A percentile compares a stretch with the other conserved stretches of the same genome.
Conservation (phyloP, 2,113 vertebrate genomes). For the Podarcis muralis region DNA sequence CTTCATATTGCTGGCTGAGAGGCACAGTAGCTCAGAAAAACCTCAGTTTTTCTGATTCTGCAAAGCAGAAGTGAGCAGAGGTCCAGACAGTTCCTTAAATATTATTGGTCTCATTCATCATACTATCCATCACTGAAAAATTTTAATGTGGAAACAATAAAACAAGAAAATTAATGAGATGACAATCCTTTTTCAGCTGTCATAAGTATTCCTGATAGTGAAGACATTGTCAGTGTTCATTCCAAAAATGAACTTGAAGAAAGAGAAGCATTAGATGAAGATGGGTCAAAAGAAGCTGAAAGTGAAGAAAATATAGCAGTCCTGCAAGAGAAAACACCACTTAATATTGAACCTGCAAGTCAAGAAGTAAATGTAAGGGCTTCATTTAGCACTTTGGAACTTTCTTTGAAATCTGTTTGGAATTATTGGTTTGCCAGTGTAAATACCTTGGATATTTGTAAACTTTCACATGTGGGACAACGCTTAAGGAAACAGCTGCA, state of each 20-base stretch:
- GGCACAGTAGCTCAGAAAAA: not conserved
- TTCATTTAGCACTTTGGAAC: conserved; percentile 5
- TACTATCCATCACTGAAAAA: not conserved
- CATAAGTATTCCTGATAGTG: conserved; percentile 76
- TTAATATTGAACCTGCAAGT: conserved; percentile 45
- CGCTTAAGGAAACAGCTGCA: not conserved
- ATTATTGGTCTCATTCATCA: not conserved
- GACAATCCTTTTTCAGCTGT: conserved; percentile 77
- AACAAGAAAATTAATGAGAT: not conserved
- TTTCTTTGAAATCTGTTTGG: not conserved
- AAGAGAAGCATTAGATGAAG: conserved; percentile 56
- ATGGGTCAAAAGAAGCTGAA: conserved; percentile 79
- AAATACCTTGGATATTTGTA: not conserved
- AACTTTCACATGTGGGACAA: not conserved
- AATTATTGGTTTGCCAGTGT: not conserved
- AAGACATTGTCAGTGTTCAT: conserved; percentile 70
- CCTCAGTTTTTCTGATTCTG: not conserved
- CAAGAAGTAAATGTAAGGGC: conserved; percentile 73
- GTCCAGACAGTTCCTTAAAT: not conserved
- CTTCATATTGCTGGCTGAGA: not conserved
- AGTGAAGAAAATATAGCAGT: conserved; percentile 68
- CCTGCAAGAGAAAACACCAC: conserved; percentile 61
- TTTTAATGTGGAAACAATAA: not conserved
- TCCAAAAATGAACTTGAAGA: conserved; percentile 71
- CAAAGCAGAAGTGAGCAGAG: not conserved